These are phyloP conservation scores for Yoshiicerus persimilis DNA, from an alignment of 1,140 invertebrate species.

Conservation along the genomic window DNA sequence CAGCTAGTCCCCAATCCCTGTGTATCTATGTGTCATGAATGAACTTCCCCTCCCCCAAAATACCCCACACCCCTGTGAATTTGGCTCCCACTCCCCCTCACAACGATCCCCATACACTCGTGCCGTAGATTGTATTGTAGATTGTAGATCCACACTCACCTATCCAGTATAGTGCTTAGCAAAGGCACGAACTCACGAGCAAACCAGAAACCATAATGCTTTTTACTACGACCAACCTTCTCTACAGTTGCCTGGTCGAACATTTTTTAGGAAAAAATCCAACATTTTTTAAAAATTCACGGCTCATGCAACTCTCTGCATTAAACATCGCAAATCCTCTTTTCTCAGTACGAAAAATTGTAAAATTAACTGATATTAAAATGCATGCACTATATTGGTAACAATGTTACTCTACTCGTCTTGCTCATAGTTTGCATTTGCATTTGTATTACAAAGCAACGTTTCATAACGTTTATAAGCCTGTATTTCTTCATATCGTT, in stretches of 20 bases:
- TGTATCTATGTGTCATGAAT: slow-evolving; percentile 27
- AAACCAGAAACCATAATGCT: slow-evolving; percentile 19
- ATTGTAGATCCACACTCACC: background rate
- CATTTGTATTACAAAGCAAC: background rate
- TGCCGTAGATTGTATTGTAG: background rate
- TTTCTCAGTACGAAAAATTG: background rate
- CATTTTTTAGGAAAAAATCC: background rate
- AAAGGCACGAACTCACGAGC: background rate
- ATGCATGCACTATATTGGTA: background rate
- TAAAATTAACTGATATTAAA: background rate
- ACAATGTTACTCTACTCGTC: background rate
- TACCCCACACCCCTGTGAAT: background rate
- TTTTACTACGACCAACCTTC: background rate
- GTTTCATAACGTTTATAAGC: background rate
- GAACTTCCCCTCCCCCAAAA: slow-evolving; percentile 24
- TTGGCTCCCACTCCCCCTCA: background rate
- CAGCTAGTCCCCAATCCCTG: background rate
- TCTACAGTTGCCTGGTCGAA: background rate
- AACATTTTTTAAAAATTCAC: background rate
- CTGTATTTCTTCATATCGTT: background rate
- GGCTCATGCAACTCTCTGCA: background rate
- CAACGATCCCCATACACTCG: background rate
- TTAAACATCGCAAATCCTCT: background rate
- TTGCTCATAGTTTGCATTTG: background rate
- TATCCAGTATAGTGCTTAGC: background rate